Evolutionary conservation across 2,888 invertebrate species (phyloP).

Genomic region (Linnaemya vulpina): DNA sequence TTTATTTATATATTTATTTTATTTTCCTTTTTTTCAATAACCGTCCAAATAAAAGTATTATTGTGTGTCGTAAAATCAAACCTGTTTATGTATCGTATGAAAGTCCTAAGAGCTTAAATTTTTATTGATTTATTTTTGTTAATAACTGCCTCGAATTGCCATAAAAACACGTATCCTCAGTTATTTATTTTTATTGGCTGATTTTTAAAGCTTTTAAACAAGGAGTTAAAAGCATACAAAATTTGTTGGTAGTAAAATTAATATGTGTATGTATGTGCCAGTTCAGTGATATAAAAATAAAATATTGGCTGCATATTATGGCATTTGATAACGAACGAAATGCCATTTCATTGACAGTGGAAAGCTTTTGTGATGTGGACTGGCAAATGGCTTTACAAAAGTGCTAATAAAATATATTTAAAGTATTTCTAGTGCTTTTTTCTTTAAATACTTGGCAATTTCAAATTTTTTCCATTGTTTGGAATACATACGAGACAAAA

Average conservation of each 20-base stretch:
- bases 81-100: constrained; percentile 32
- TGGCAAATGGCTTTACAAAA: no score
- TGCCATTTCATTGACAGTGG: background rate
- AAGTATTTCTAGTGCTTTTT: no score
- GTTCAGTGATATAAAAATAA: background rate
- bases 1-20: background rate
- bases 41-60: constrained; percentile 54
- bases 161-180: background rate
- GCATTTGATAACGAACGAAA: background rate
- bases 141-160: constrained; percentile 36
- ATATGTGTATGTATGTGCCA: no score
- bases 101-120: constrained; percentile 45
- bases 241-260: background rate
- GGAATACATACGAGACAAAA: no score
- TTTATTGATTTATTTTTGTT: constrained; percentile 28
- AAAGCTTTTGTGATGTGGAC: background rate
- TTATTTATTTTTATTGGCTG: background rate
- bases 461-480: no score
- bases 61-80: constrained; percentile 50
- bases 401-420: no score
- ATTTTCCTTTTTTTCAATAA: constrained; percentile 11
- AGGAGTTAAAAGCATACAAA: background rate
- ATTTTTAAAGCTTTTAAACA: background rate
- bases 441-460: no score
- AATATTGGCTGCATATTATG: background rate